A percentile compares a stretch with the other conserved stretches of the same genome.
Conservation (phyloP, 1,140 invertebrate genomes). For the Mylabris phalerata region DNA sequence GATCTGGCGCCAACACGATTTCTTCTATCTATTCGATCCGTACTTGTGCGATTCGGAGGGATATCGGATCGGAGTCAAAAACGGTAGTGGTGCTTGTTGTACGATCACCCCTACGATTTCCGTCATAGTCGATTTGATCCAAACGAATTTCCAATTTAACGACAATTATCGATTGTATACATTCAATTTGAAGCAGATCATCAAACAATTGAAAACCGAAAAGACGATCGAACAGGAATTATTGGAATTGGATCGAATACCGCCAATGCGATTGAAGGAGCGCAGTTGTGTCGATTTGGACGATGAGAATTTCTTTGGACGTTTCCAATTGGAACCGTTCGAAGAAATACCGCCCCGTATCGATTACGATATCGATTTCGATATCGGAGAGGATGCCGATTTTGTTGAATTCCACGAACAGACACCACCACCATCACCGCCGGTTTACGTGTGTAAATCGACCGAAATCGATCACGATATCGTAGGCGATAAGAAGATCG, state of each 20-base stretch:
- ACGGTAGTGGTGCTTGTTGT: slow-evolving; percentile 47
- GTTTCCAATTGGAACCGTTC: too few species aligned
- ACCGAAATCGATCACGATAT: too few species aligned
- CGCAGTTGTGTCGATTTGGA: slow-evolving; percentile 22
- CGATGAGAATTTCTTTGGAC: too few species aligned
- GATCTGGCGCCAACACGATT: slow-evolving; percentile 48
- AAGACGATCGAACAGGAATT: slow-evolving; percentile 46
- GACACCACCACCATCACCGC: too few species aligned
- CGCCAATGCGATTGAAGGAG: slow-evolving; percentile 34
- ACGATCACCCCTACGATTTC: slow-evolving; percentile 44
- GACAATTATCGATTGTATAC: slow-evolving; percentile 36
- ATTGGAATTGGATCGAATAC: slow-evolving; percentile 45
- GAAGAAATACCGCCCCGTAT: too few species aligned
- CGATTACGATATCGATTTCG: too few species aligned
- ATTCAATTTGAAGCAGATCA: slow-evolving; percentile 49
- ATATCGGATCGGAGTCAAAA: slow-evolving; percentile 33
- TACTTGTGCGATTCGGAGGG: slow-evolving; percentile 45
- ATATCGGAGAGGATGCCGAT: too few species aligned
- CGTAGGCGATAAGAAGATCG: too few species aligned
- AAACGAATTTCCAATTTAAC: slow-evolving; percentile 44
- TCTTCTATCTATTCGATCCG: slow-evolving; percentile 50
- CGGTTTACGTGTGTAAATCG: too few species aligned
- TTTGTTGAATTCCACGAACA: too few species aligned
- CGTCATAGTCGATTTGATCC: slow-evolving; percentile 30
- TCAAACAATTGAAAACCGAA: slow-evolving; percentile 44